These are phyloP conservation scores for Limnodromus scolopaceus DNA, from an alignment of 2,797 vertebrate species.

Conservation along the genomic window DNA sequence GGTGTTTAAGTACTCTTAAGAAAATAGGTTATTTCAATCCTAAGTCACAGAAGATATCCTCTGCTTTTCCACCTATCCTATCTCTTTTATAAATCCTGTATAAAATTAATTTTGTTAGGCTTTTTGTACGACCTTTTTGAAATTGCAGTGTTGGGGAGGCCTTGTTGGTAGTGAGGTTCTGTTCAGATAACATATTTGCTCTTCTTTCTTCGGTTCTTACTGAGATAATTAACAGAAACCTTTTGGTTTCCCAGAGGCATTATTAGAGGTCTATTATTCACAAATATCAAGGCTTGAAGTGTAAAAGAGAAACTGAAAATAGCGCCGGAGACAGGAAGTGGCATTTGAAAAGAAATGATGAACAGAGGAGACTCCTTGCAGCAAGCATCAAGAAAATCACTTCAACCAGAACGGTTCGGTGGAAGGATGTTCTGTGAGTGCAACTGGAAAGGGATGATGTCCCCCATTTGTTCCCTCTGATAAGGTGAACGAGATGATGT, in stretches of 20 bases:
- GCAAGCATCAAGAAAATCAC: not conserved
- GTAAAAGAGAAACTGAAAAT: not conserved
- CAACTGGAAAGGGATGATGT: not conserved
- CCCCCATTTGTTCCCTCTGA: not conserved
- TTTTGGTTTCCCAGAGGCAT: not conserved
- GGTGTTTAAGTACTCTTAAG: not conserved
- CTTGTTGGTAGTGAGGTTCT: not conserved
- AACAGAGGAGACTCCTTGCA: not conserved
- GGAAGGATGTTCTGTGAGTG: not conserved
- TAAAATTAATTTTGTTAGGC: not conserved
- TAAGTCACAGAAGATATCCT: not conserved
- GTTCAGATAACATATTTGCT: not conserved
- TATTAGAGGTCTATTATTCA: not conserved
- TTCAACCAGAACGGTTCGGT: not conserved
- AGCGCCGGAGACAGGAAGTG: not conserved
- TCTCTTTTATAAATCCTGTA: not conserved
- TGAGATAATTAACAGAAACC: not conserved
- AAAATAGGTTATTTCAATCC: not conserved
- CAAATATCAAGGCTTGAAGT: not conserved
- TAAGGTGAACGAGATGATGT: not conserved
- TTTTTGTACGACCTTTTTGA: not conserved
- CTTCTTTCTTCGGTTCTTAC: not conserved
- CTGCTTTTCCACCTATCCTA: not conserved
- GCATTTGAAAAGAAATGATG: not conserved
- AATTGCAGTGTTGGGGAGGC: not conserved